Evolutionary conservation across 2,113 vertebrate species (phyloP), one percentile per base, ranked within the genome.

Genomic region (Callocephalon fimbriatum): DNA sequence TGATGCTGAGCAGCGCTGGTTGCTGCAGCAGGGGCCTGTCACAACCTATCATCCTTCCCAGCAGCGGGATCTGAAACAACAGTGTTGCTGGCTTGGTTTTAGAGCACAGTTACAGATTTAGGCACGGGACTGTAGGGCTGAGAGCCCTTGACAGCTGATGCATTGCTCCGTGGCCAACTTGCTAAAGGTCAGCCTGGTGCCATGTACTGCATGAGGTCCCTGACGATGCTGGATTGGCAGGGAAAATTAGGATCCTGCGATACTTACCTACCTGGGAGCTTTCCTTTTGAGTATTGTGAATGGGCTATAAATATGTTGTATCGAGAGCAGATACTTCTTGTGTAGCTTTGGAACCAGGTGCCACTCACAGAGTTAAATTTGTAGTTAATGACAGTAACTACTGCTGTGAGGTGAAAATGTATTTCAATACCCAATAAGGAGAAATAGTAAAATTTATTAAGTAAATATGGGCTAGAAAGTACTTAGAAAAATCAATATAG

Each of bases 91-190:
- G 11, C 48, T 42, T 25, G 22, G 31, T 6, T 31, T 29, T 42
- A 35, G 40, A 35, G 20, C 16, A 10, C 26, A 0, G 2, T 27
- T 15, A 10, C n/a, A 10, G 10, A 2, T 16, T 25, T 29, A 13
- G 16, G 42, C 58, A 2, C 7, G 25, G 44, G 22, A 18, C 25
- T 15, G n/a, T 16, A 15, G n/a, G 47, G 32, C 40, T 37, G 17
- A 50, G n/a, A 22, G 27, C 48, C 48, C 40, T 11, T 4, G 15
- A 8, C 50, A 4, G 19, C 40, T 32, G 22, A 3, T 12, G 14
- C 14, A 6, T 18, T 21, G 31, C 10, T 3, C 3, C 9, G 2
- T 11, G 48, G 27, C n/a, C 54, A 8, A 1, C 7, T 9, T 1
- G 8, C n/a, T 27, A 4, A 25, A 27, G 59, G 40, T 8, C 68